phyloP scores from a whole-genome alignment of 2,113 vertebrate species.

The Neogale vison region DNA sequence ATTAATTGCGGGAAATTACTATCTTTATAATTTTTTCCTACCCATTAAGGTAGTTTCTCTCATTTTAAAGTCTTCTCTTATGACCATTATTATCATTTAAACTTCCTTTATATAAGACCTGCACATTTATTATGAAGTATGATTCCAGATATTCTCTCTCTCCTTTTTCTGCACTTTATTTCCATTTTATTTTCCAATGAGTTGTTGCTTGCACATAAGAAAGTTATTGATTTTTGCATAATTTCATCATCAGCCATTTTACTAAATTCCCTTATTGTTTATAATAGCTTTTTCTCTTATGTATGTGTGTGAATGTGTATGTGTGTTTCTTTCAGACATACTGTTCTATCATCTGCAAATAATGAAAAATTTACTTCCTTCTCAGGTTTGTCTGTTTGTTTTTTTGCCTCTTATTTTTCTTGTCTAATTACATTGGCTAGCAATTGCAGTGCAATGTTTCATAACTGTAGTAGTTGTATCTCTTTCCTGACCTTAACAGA shows the following conservation, averaged over 20 bases:
- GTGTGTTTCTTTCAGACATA: neutral
- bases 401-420: neutral
- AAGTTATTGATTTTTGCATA: constrained; percentile 24
- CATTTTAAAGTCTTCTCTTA: neutral
- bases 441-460: neutral
- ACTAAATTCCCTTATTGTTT: neutral
- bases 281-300: neutral
- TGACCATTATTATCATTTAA: neutral
- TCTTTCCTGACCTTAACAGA: neutral
- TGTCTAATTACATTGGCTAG: neutral
- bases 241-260: neutral
- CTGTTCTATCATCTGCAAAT: neutral
- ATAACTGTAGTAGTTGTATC: neutral
- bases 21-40: neutral
- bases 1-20: neutral
- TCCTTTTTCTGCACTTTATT: neutral
- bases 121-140: neutral
- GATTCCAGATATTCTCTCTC: neutral
- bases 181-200: neutral
- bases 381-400: neutral
- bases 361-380: constrained; percentile 12
- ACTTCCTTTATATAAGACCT: neutral
- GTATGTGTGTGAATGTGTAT: neutral
- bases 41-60: neutral
- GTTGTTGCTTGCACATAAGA: neutral